Conservation (phyloP, 2,888 invertebrate genomes). For the Trileptium ribeirensis region DNA sequence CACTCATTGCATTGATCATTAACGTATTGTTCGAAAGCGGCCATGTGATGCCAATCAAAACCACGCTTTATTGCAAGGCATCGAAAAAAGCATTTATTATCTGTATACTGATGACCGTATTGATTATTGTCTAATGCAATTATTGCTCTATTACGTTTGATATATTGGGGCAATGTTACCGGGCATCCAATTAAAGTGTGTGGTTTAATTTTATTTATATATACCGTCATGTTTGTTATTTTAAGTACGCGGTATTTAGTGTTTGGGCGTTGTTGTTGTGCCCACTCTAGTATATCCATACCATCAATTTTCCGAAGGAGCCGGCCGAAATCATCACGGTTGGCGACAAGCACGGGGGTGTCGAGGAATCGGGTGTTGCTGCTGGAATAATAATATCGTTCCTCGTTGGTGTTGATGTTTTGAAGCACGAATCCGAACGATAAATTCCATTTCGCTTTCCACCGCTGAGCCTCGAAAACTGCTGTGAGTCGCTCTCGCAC, state of each 20-base stretch:
- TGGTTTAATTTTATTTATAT: background rate
- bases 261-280: background rate
- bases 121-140: background rate
- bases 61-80: background rate
- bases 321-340: background rate
- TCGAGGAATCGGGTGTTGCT: background rate
- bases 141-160: background rate
- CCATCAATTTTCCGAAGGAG: background rate
- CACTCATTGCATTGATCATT: no score
- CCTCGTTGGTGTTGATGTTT: background rate
- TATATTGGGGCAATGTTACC: background rate
- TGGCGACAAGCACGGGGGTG: background rate
- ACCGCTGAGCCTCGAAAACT: background rate
- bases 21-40: no score
- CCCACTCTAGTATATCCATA: background rate
- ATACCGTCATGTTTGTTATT: background rate
- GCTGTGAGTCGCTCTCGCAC: background rate
- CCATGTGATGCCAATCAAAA: no score
- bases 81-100: conserved; percentile 1
- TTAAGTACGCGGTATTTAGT: background rate
- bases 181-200: background rate
- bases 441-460: background rate
- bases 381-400: background rate
- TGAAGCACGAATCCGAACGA: background rate
- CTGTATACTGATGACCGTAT: background rate